Evolutionary conservation across 2,888 invertebrate species (phyloP).

Genomic region (Hyposoter dolosus): DNA sequence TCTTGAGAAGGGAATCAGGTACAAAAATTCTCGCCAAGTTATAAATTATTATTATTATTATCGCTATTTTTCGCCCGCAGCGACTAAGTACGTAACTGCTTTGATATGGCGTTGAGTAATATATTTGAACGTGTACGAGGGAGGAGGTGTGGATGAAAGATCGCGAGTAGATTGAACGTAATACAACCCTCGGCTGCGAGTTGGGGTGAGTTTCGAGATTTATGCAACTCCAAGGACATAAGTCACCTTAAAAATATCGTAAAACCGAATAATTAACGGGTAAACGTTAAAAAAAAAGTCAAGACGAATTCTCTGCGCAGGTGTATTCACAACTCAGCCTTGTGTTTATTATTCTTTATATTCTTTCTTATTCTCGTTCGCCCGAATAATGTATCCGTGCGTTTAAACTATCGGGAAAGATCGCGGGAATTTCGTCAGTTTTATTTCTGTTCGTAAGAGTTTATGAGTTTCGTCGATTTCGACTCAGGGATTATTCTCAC

Average conservation of each 20-base stretch:
- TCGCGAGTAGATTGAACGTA: constrained; percentile 53
- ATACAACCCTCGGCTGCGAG: constrained; percentile 42
- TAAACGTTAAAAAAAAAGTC: constrained; percentile 12
- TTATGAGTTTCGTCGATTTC: neutral
- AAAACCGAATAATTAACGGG: constrained; percentile 70
- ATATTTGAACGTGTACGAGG: constrained; percentile 65
- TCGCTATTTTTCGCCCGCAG: constrained; percentile 24
- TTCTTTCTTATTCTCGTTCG: neutral
- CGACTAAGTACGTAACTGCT: constrained; percentile 4
- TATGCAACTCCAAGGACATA: constrained; percentile 75
- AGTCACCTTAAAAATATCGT: constrained; percentile 72
- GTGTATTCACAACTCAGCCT: neutral
- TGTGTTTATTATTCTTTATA: constrained; percentile 17
- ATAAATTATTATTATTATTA: constrained; percentile 30
- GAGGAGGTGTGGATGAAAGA: constrained; percentile 55
- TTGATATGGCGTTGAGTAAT: constrained; percentile 45
- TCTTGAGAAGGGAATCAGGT: neutral
- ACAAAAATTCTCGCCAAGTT: constrained; percentile 6
- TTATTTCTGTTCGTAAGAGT: neutral
- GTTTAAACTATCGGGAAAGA: neutral
- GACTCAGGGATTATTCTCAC: neutral
- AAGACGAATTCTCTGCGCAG: constrained; percentile 13
- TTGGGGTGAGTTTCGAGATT: constrained; percentile 72
- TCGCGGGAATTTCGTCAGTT: neutral
- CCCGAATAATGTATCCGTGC: constrained; percentile 36